Evolutionary conservation across 2,888 invertebrate genomes (phyloP).

Genomic region (Mythimna lalbum): DNA sequence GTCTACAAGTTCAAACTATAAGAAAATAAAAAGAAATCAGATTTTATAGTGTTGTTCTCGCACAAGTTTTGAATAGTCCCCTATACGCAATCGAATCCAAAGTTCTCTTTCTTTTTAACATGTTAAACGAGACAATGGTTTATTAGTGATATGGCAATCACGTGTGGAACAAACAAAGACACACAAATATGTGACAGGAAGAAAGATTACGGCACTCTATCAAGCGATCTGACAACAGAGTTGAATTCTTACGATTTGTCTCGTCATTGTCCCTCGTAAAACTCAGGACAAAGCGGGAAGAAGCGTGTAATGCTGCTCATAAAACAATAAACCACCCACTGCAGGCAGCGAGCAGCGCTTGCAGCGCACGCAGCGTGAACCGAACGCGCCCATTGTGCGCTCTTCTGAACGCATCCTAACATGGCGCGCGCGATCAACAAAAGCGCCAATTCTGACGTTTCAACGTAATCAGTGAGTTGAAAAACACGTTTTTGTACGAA

Average conservation of each 20-base stretch:
- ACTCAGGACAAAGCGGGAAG: constrained; percentile 73
- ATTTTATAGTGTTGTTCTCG: constrained; percentile 9
- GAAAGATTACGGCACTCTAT: constrained; percentile 83
- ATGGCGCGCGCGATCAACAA: constrained; percentile 67
- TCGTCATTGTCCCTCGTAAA: constrained; percentile 79
- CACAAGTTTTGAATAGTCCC: constrained; percentile 30
- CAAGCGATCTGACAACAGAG: constrained; percentile 79
- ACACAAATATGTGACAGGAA: constrained; percentile 81
- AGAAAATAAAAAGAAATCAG: constrained; percentile 3
- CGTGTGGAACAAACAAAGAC: constrained; percentile 66
- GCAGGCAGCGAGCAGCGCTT: constrained; percentile 56
- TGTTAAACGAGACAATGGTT: constrained; percentile 60
- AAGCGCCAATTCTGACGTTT: constrained; percentile 70
- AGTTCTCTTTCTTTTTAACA: constrained; percentile 33
- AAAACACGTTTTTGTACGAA: constrained; percentile 52
- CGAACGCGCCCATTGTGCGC: constrained; percentile 64
- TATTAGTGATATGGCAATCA: constrained; percentile 66
- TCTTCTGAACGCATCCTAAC: constrained; percentile 63
- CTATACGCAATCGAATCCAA: constrained; percentile 23
- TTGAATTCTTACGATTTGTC: constrained; percentile 81
- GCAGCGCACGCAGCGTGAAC: constrained; percentile 60
- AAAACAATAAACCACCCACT: constrained; percentile 89
- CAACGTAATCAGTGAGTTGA: constrained; percentile 63
- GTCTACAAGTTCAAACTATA: background rate
- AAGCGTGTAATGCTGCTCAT: constrained; percentile 80